Conservation (phyloP, 2,888 invertebrate species). For the Diarsia brunnea region DNA sequence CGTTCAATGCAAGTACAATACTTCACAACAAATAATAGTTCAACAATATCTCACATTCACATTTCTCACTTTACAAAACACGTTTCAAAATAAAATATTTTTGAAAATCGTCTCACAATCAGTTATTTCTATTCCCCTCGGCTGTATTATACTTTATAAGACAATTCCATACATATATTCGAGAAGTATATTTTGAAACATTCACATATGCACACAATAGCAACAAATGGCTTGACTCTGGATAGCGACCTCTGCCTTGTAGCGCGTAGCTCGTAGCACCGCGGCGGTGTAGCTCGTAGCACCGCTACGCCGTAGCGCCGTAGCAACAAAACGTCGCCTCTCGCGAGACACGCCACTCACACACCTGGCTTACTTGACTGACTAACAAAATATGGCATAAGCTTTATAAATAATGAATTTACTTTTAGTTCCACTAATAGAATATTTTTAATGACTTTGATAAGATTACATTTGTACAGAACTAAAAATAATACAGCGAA, state of each 20-base stretch:
- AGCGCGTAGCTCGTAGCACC: constrained; percentile 48
- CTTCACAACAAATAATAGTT: constrained; percentile 27
- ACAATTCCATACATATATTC: constrained; percentile 8
- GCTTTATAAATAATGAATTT: constrained; percentile 3
- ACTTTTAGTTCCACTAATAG: neutral
- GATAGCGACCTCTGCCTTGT: constrained; percentile 61
- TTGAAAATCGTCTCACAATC: constrained; percentile 6
- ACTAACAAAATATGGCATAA: constrained; percentile 21
- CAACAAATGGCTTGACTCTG: constrained; percentile 61
- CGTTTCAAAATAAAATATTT: constrained; percentile 8
- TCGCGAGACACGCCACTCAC: constrained; percentile 64
- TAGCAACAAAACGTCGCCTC: constrained; percentile 66
- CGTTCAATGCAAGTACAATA: neutral
- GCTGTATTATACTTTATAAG: constrained; percentile 11
- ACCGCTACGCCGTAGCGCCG: constrained; percentile 41
- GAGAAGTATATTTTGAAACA: constrained; percentile 53
- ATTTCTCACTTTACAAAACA: constrained; percentile 27
- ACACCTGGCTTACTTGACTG: constrained; percentile 61
- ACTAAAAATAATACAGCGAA: no score
- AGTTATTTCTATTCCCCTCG: constrained; percentile 20
- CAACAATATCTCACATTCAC: constrained; percentile 8
- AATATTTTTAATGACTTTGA: neutral
- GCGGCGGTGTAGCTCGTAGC: constrained; percentile 47
- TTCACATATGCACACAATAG: constrained; percentile 61
- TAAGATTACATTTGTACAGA: neutral